Evolutionary conservation across 1,140 invertebrate species (phyloP).

Genomic region (Megathymus violae): DNA sequence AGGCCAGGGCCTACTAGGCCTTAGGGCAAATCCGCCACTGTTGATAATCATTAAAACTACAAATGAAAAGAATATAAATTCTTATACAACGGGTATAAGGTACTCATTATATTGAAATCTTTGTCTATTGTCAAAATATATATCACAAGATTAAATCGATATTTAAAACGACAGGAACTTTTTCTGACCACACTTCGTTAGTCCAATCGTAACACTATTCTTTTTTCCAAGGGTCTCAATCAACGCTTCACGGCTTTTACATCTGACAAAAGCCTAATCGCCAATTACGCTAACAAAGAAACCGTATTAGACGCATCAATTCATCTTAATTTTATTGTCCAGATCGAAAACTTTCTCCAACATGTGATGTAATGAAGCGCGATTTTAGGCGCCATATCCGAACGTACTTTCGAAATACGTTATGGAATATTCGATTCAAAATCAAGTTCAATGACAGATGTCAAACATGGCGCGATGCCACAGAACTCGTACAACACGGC

Average conservation of each 20-base stretch:
- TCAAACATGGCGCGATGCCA: conserved; percentile 23
- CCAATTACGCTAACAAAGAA: conserved; percentile 29
- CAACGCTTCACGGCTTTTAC: conserved; percentile 18
- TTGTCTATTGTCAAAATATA: neutral
- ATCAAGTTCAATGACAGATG: conserved; percentile 35
- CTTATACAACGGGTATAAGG: too few relatives aligned
- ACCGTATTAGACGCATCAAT: conserved; percentile 32
- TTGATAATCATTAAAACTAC: too few relatives aligned
- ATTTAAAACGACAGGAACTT: neutral
- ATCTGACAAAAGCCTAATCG: conserved; percentile 33
- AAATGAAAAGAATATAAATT: too few relatives aligned
- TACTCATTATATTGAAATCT: too few relatives aligned
- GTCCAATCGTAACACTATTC: conserved; percentile 14
- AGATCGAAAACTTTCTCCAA: conserved; percentile 28
- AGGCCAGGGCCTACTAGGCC: too few relatives aligned
- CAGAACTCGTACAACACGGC: neutral
- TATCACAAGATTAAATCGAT: neutral
- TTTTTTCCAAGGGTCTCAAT: conserved; percentile 15
- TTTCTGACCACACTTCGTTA: conserved; percentile 12
- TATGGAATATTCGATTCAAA: conserved; percentile 25
- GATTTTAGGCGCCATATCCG: conserved; percentile 19
- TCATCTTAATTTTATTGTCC: conserved; percentile 34
- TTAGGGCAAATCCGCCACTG: too few relatives aligned
- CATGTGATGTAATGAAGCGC: conserved; percentile 26
- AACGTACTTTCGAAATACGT: conserved; percentile 22